Base-by-base conservation (phyloP, 1,140 invertebrate genomes). In the Drosophila neocordata region DNA sequence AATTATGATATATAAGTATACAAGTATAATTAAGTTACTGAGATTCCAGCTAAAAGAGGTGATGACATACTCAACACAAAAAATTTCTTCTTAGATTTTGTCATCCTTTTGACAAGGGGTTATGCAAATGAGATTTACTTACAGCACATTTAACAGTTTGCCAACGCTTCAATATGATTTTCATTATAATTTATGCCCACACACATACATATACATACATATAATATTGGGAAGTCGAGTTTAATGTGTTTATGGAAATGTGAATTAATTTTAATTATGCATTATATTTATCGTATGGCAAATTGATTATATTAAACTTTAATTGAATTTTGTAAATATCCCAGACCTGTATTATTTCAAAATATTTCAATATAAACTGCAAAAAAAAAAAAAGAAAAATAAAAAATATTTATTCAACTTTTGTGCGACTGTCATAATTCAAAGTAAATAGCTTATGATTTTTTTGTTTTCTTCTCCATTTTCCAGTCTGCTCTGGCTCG, bases 231-330 rank as follows among this genome's bases (percentile, higher is more conserved):
- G 12, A 24, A 34, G 38, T 18, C n/a, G n/a, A 35, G 27, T 35
- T 51, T 69, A 37, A 38, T 79, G 9, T 44, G 51, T 52, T 65
- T 51, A 61, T 64, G 15, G 41, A 57, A 62, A 60, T 51, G 18
- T 20, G 68, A 63, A 78, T 67, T 64, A 57, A 52, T 59, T 73
- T 67, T 55, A 69, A 73, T 77, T 67, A 77, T 73, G 48, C 64
- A 73, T 51, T 62, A 61, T 64, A 53, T 72, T 48, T 31, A 64
- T 15, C 61, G 11, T 44, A 51, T 52, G 18, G 13, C 15, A 22
- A 63, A 73, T 34, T 75, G 53, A 75, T 73, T 69, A 38, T 68
- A 73, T 77, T 73, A 65, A 64, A 71, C 65, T 53, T 48, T 65
- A 84, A 83, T 79, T 76, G 37, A 63, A 67, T 84, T 76, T 18